phyloP scores from a whole-genome alignment of 2,113 vertebrate species.

The Acinonyx jubatus region DNA sequence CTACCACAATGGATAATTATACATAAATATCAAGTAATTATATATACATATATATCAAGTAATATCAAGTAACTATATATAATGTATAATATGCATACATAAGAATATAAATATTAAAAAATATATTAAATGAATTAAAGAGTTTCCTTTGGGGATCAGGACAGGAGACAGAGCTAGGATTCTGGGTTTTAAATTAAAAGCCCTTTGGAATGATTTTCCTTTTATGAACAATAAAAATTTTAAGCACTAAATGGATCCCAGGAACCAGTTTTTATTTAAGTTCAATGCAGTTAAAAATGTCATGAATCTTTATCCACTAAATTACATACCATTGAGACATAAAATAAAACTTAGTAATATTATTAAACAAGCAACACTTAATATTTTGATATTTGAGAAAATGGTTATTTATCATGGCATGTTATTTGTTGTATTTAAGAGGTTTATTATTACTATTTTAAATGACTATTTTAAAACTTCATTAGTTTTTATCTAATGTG shows the following conservation, averaged over 20 bases:
- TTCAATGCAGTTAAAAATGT: slow-evolving; percentile 31
- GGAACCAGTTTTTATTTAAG: slow-evolving; percentile 26
- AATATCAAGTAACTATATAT: not conserved
- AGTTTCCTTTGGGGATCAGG: not conserved
- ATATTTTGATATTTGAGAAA: not conserved
- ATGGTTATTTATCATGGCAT: not conserved
- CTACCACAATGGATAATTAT: not conserved
- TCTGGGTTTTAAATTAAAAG: not conserved
- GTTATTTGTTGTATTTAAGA: not conserved
- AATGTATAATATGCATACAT: not conserved
- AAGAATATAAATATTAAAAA: not conserved
- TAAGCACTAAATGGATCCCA: not conserved
- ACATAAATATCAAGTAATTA: not conserved
- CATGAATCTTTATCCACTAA: slow-evolving; percentile 44
- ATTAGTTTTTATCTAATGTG: not conserved
- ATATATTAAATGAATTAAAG: not conserved
- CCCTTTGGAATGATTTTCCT: slow-evolving; percentile 36
- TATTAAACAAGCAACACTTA: not conserved
- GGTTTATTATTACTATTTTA: not conserved
- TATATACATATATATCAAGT: not conserved
- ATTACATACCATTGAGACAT: not conserved
- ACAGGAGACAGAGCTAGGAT: not conserved
- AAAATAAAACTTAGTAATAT: slow-evolving; percentile 21
- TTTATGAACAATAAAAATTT: slow-evolving; percentile 32
- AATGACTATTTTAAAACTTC: not conserved